Conservation (phyloP, 2,797 vertebrate genomes). For the Tapirus indicus region DNA sequence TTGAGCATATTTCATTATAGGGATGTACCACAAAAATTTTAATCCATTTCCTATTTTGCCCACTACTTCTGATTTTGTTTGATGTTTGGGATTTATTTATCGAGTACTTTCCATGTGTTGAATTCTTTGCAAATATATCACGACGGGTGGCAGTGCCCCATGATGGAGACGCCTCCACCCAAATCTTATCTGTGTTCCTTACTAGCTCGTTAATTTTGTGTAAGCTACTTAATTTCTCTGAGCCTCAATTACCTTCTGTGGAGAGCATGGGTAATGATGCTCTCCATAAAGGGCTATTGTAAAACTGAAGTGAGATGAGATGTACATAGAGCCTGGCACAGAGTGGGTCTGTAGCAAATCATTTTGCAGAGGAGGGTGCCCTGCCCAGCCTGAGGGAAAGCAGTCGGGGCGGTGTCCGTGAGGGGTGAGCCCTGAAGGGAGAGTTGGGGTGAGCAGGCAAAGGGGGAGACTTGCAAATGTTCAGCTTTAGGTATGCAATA, state of each 20-base stretch:
- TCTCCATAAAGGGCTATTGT: background rate
- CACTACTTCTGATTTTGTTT: background rate
- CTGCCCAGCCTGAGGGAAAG: background rate
- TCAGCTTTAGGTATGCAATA: background rate
- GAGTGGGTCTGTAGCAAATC: no score
- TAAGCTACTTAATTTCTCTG: background rate
- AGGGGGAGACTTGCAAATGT: background rate
- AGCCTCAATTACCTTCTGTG: background rate
- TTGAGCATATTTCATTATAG: background rate
- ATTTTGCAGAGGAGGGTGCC: background rate
- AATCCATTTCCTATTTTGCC: background rate
- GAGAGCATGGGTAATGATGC: background rate
- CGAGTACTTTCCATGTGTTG: background rate
- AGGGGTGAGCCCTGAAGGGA: background rate
- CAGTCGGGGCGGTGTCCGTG: background rate
- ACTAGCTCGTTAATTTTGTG: background rate
- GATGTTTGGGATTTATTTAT: background rate
- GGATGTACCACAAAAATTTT: background rate
- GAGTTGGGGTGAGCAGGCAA: background rate
- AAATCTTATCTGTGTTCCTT: background rate
- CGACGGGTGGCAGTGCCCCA: background rate
- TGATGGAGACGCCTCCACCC: background rate
- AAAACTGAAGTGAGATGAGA: background rate
- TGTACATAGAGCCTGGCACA: background rate
- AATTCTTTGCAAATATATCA: background rate